Base-by-base conservation (phyloP, 1,140 invertebrate genomes). In the Drosophila arawakana region DNA sequence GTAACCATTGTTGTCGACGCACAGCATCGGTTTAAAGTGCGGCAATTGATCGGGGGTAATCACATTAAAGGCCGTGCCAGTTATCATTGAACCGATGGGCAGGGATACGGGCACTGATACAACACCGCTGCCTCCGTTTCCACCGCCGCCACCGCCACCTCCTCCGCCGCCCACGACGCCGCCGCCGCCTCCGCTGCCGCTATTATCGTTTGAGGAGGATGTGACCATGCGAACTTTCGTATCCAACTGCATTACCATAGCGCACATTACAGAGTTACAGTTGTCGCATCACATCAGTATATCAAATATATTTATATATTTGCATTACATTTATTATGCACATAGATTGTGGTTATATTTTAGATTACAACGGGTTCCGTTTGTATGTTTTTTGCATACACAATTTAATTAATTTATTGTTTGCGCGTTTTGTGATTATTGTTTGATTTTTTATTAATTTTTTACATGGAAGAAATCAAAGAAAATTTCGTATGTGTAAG, bases 31-130 rank as follows among this genome's bases (percentile, higher is more conserved):
- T 84, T 97, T 92, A 78, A 96, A 96, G 78, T 96, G 95, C 90
- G 96, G 95, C 76, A 97, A 92, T 85, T 97, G 96, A 76, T 97
- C 96, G 7, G 96, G 95, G 9, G 96, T 96, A 91, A 97, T 97
- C 81, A 97, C 96, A 93, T 97, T 97, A 92, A 96, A 97, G 34
- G 96, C 95, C 46, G 96, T 95, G 18, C 95, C 95, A 44, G 96
- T 95, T 80, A 97, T 96, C 79, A 97, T 95, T 25, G 96, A 96
- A 55, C 96, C 96, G 61, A 97, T 96, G 15, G 96, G 96, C 78
- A 97, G 91, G 44, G 95, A 95, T 52, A 97, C 96, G 47, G 96
- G 90, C 50, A 91, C 90, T 35, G 90, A 91, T 21, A 91, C 90
- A 59, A 91, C 90, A 62, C 81, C 75, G 39, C 79, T 65, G 34